A percentile compares a stretch with the other conserved stretches of the same genome.
Evolutionary conservation across 1,140 invertebrate genomes (phyloP).

Genomic region (Trichonephila clavipes): DNA sequence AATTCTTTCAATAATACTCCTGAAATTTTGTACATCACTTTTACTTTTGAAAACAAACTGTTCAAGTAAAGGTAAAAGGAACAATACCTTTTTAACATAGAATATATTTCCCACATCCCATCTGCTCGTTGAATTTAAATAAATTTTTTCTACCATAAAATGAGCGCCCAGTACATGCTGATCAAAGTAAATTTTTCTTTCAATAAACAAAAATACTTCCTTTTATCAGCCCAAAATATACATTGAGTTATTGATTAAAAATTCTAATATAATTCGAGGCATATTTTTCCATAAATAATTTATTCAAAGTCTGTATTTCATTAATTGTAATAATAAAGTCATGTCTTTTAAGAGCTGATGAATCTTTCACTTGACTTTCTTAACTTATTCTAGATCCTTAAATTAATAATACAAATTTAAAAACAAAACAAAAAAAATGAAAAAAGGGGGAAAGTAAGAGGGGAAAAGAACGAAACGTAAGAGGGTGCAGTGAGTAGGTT

Average conservation of each 20-base stretch:
- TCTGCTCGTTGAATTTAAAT: too few relatives aligned
- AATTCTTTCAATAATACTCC: neutral
- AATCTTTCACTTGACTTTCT: neutral
- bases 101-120: too few relatives aligned
- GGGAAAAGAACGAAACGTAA: neutral
- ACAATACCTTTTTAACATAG: too few relatives aligned
- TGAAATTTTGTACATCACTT: neutral
- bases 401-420: conserved; percentile 3
- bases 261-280: neutral
- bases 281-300: neutral
- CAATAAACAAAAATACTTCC: neutral
- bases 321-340: neutral
- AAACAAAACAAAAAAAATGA: neutral
- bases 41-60: neutral
- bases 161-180: neutral
- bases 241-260: neutral
- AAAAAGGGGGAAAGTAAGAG: neutral
- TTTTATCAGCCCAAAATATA: neutral
- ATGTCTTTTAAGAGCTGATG: neutral
- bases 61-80: too few relatives aligned
- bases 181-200: neutral
- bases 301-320: neutral
- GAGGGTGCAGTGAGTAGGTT: neutral
- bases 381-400: neutral
- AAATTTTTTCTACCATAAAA: neutral